Conservation (phyloP, 2,888 invertebrate species). For the Ophion costatus region DNA sequence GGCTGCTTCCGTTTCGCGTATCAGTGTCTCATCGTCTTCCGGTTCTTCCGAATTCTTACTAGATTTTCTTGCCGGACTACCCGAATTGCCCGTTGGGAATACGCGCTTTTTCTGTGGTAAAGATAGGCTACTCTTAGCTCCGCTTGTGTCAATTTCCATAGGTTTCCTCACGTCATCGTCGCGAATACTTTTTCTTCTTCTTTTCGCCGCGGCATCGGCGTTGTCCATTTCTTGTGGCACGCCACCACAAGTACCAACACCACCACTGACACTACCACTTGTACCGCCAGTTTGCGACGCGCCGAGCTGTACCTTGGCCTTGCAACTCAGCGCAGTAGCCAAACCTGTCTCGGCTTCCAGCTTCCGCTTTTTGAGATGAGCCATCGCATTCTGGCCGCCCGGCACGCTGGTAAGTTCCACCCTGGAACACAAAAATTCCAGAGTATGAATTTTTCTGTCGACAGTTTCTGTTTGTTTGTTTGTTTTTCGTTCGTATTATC, state of each 20-base stretch:
- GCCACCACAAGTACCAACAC: conserved; percentile 72
- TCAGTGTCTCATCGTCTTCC: conserved; percentile 92
- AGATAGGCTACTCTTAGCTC: conserved; percentile 78
- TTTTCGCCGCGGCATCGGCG: conserved; percentile 84
- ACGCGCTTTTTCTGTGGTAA: conserved; percentile 87
- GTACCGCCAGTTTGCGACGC: conserved; percentile 78
- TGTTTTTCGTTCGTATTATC: conserved; percentile 56
- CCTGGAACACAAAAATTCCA: conserved; percentile 84
- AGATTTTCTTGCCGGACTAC: conserved; percentile 83
- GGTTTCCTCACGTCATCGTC: conserved; percentile 79
- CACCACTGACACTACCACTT: conserved; percentile 53
- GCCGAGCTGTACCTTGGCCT: conserved; percentile 80
- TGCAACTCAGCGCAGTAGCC: conserved; percentile 75
- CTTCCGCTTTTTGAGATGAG: conserved; percentile 89
- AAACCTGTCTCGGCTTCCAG: conserved; percentile 86
- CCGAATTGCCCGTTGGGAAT: conserved; percentile 82
- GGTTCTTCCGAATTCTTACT: conserved; percentile 82
- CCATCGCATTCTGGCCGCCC: conserved; percentile 85
- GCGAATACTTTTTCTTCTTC: conserved; percentile 84
- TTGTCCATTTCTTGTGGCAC: conserved; percentile 84
- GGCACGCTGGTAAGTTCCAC: conserved; percentile 84
- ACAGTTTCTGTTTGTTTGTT: conserved; percentile 56
- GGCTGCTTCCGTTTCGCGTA: conserved; percentile 95
- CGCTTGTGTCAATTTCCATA: conserved; percentile 79
- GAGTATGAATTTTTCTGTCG: conserved; percentile 73